Percentiles rank a stretch among this genome's conserved stretches.
phyloP scores from a whole-genome alignment of 2,113 vertebrate genomes.

The Oreocharis arfaki region DNA sequence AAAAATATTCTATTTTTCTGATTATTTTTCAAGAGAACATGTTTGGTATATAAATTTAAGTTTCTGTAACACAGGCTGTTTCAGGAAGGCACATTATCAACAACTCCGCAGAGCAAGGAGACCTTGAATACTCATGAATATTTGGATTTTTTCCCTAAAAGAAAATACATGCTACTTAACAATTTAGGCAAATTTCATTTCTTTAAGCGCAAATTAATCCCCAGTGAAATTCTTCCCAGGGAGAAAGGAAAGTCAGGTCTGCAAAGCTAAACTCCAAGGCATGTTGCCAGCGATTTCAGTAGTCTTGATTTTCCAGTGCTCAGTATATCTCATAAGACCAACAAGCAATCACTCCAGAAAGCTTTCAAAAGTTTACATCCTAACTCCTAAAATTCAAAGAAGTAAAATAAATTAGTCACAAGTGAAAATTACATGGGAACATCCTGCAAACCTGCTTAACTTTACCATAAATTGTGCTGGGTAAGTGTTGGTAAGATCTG shows the following conservation, averaged over 20 bases:
- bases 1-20: slow-evolving; percentile 18
- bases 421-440: neutral
- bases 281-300: neutral
- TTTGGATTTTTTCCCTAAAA: neutral
- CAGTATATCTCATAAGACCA: neutral
- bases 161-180: neutral
- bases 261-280: neutral
- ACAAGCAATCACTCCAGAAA: neutral
- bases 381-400: neutral
- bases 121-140: neutral
- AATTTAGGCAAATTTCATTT: neutral
- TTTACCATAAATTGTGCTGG: neutral
- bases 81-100: neutral
- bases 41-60: neutral
- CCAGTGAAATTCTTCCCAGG: neutral
- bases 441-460: neutral
- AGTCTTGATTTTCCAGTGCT: neutral
- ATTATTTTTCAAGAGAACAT: neutral
- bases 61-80: neutral
- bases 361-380: neutral
- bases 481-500: neutral
- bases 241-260: neutral
- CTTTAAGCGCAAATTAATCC: neutral
- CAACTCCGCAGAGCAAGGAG: neutral
- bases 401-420: neutral